Percentiles rank a stretch among this genome's conserved stretches.
These are phyloP conservation scores for Psettodes erumei DNA, from an alignment of 2,113 vertebrate genomes.

Conservation along the genomic window DNA sequence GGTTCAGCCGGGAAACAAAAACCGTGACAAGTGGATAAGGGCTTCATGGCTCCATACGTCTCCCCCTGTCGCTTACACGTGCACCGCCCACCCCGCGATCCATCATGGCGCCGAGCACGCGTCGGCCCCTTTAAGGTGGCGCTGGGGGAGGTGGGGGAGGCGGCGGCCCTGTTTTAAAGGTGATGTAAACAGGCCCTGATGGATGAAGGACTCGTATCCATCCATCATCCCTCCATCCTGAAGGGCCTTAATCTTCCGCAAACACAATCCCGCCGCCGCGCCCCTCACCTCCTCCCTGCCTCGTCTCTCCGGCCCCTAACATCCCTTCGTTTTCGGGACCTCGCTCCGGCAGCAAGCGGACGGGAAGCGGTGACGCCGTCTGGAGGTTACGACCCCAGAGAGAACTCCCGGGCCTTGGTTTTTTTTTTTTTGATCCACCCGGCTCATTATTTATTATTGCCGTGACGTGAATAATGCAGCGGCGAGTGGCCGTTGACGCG, in stretches of 20 bases:
- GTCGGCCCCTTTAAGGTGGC: conserved; percentile 60
- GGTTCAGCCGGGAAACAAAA: conserved; percentile 67
- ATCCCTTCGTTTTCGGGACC: conserved; percentile 62
- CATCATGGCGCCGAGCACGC: conserved; percentile 54
- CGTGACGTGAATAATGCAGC: conserved; percentile 64
- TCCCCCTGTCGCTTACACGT: conserved; percentile 58
- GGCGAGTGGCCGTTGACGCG: conserved; percentile 65
- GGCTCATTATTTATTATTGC: conserved; percentile 59
- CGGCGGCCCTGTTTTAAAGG: conserved; percentile 71
- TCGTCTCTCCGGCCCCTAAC: conserved; percentile 67
- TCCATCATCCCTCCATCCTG: conserved; percentile 77
- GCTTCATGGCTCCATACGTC: conserved; percentile 58
- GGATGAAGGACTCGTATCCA: conserved; percentile 73
- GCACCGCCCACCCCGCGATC: conserved; percentile 37
- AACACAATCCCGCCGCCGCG: conserved; percentile 71
- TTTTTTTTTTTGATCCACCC: conserved; percentile 43
- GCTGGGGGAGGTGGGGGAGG: conserved; percentile 6
- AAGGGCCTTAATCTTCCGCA: conserved; percentile 79
- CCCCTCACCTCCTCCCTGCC: conserved; percentile 59
- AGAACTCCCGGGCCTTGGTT: conserved; percentile 31
- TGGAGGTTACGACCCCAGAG: conserved; percentile 54
- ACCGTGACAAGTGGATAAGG: conserved; percentile 54
- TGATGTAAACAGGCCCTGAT: conserved; percentile 79
- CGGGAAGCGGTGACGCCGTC: conserved; percentile 53
- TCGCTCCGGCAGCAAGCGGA: conserved; percentile 48